Evolutionary conservation across 1,140 invertebrate genomes (phyloP), one percentile per base, ranked within the genome.

Genomic region (Conopomorpha cramerella): DNA sequence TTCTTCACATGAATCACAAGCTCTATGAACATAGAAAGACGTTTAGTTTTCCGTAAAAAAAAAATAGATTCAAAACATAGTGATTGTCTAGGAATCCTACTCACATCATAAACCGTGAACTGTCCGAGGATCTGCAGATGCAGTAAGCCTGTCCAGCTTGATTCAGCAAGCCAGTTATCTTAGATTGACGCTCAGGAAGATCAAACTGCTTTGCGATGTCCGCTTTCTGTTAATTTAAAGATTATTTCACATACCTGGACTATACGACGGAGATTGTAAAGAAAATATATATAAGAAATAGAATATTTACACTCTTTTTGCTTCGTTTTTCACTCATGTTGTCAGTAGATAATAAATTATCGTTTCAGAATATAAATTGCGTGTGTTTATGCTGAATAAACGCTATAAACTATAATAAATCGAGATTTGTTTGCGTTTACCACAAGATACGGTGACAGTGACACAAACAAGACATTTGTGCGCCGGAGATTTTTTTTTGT

Each of bases 1-100:
- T 79, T 98, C 95, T 71, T 98, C 93, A 76, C 96, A 99, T 17
- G 91, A 84, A 77, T 98, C 96, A 80, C 96, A 98, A 28, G 91
- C 93, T 72, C 91, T 73, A 36, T 16, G 52, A 48, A 32, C 0
- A 4, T 17, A 7, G 16, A 6, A 34, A 15, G 6, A 19, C 32
- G 12, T 17, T 34, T 15, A 14, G n/a, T n/a, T n/a, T n/a, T n/a
- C n/a, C n/a, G n/a, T n/a, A n/a, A n/a, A n/a, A n/a, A n/a, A n/a
- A n/a, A n/a, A n/a, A n/a, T n/a, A n/a, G n/a, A n/a, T n/a, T n/a
- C 15, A 34, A 15, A 34, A 4, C 10, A 6, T 16, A 17, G 18
- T 13, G 4, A 4, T 6, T 23, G 15, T 27, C 34, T 12, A 36
- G n/a, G 13, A 12, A 31, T 33, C 16, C 7, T 37, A 79, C 84